phyloP scores from a whole-genome alignment of 2,113 vertebrate species.

The Crypturellus undulatus region DNA sequence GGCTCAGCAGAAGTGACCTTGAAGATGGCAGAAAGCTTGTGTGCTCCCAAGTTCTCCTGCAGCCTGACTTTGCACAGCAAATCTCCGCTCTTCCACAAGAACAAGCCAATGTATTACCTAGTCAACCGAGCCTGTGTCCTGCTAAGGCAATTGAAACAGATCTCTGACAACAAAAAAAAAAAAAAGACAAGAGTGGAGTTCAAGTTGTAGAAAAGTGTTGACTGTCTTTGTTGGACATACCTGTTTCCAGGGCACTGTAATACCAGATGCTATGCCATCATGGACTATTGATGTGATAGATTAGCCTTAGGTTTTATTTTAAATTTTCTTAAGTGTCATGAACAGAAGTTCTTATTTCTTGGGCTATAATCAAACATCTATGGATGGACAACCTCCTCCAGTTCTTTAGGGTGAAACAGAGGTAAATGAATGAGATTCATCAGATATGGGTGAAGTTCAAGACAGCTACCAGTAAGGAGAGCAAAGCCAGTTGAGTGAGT shows the following conservation, averaged over 20 bases:
- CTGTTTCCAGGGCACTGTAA: not conserved
- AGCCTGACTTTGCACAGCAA: not conserved
- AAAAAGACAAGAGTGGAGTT: not conserved
- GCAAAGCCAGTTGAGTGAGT: accelerated
- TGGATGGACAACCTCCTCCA: accelerated
- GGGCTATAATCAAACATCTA: not conserved
- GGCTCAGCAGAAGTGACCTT: not conserved
- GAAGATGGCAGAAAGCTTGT: accelerated
- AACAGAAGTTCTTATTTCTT: not conserved
- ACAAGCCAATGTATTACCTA: not conserved
- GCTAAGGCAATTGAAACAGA: not conserved
- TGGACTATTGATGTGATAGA: not conserved
- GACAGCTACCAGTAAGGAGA: not conserved
- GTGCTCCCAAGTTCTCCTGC: not conserved
- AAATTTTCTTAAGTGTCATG: not conserved
- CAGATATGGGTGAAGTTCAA: accelerated
- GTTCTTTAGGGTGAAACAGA: no score
- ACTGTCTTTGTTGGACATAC: not conserved
- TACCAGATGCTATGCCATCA: not conserved
- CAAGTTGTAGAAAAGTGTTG: not conserved
- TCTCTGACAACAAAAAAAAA: not conserved
- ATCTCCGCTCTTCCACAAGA: not conserved
- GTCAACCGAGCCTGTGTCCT: not conserved
- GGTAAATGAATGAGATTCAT: not conserved
- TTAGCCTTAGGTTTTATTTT: not conserved